Base-by-base conservation (phyloP, 2,113 vertebrate genomes). In the Corythoichthys intestinalis region DNA sequence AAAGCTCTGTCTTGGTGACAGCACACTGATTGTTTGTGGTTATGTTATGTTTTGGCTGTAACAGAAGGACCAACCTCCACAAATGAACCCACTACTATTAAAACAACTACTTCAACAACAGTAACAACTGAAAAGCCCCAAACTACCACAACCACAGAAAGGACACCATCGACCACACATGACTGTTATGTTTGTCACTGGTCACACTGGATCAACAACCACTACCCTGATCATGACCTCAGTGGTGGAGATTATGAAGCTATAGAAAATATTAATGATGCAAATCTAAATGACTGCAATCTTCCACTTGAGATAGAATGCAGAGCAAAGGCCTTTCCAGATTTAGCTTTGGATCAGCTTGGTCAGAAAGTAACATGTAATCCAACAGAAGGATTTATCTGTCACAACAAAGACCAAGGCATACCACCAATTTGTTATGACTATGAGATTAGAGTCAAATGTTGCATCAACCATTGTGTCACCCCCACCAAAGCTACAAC, bases 331-430 rank as follows among this genome's bases (percentile, higher is more conserved):
- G 0, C 11, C 0, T 6, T 2, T 2, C 1, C 0, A 44, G 8
- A 65, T 28, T 0, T 5, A 2, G 0, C 77, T 58, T 57, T 85
- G n/a, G 15, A 62, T 0, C 11, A 74, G 0, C 0, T 85, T 2
- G 56, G 1, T n/a, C 75, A 85, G 66, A 75, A 54, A 0, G 77
- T 87, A 54, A 73, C 4, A 41, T 87, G 85, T 11, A 38, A 67
- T 12, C 9, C 53, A 35, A 34, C 0, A 15, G 28, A 28, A 56
- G 85, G 83, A 71, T 60, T 86, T 0, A 87, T 83, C 5, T 92
- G 91, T 74, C 6, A 47, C 35, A 89, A 90, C 41, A 38, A 70
- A 0, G 88, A 87, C 14, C 83, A 87, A 68, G 2, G 1, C 5
- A 0, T 0, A 1, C 48, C 52, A 47, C 15, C 20, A 2, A 0